Conservation (phyloP, 1,140 invertebrate genomes). For the Lepidurus couesii region DNA sequence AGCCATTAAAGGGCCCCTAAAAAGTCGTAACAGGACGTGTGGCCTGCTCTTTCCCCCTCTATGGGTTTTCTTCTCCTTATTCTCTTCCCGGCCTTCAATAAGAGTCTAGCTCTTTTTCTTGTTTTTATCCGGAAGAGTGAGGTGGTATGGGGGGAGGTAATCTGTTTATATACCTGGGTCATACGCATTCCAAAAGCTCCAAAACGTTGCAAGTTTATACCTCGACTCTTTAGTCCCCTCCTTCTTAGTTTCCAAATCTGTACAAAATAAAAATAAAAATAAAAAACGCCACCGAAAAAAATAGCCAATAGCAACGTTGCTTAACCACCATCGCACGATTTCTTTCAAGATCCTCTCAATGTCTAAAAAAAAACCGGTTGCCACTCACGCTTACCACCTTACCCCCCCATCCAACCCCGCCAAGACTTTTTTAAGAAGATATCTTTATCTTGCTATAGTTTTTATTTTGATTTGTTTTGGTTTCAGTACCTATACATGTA, state of each 20-base stretch:
- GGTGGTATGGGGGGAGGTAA: no score
- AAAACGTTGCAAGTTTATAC: no score
- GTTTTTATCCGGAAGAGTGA: no score
- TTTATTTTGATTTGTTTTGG: neutral
- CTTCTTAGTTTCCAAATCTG: neutral
- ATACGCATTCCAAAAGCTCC: no score
- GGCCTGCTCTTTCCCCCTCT: neutral
- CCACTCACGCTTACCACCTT: conserved; percentile 7
- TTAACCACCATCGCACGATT: neutral
- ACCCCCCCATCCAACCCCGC: neutral
- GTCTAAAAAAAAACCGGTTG: neutral
- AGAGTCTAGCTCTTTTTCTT: no score
- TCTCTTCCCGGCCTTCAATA: neutral
- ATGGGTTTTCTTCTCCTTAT: neutral
- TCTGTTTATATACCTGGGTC: no score
- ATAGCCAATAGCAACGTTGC: neutral
- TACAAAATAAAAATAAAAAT: neutral
- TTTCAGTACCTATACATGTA: neutral
- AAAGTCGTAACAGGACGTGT: conserved; percentile 3
- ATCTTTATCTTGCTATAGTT: neutral
- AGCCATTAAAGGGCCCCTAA: conserved; percentile 3
- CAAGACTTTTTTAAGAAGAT: neutral
- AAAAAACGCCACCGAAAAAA: neutral
- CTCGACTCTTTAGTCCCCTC: neutral
- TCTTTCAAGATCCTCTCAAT: neutral